Base-by-base conservation (phyloP, 2,888 invertebrate species). In the Dicyrtoma fusca region DNA sequence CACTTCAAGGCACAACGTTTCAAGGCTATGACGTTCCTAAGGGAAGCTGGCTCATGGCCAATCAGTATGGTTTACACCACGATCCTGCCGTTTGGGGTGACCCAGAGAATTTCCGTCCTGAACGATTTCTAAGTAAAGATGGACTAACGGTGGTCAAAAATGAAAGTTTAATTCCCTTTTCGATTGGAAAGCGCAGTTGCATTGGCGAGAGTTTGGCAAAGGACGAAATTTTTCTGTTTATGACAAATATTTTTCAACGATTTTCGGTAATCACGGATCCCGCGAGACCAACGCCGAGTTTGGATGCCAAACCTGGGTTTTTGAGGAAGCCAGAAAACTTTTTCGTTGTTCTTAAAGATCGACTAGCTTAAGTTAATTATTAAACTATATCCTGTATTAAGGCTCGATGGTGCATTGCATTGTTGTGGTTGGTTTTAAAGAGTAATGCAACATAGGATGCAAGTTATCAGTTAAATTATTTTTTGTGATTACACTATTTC, bases 41-140 rank as follows among this genome's bases (percentile, higher is more conserved):
- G 2, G 44, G 42, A 11, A 44, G 44, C 19, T 61, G 61, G 61
- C n/a, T 61, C 11, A 21, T 61, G 19, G n/a, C 61, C 0, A 61
- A 61, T 44, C 42, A 44, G 42, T 61, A 61, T 21, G 61, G 21
- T 1, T 61, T 75, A 1, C 73, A 73, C 47, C 62, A 26, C 19
- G 74, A 75, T 42, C 55, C 72, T 21, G 66, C 68, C 49, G 69
- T 70, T 47, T 77, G 76, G 76, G 74, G 74, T 0, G 78, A 78
- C 26, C 75, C 78, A 1, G 53, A 76, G 5, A 65, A 55, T 3
- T 78, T 78, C 53, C 71, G 78, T 3, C 78, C 78, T 11, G 73
- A 74, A 25, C 51, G 78, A 17, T 77, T 77, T 66, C 69, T 78
- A 13, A 75, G 75, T 55, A 69, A 69, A 1, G 71, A 65, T 25